Conservation (phyloP, 2,888 invertebrate genomes). For the Vanessa cardui region DNA sequence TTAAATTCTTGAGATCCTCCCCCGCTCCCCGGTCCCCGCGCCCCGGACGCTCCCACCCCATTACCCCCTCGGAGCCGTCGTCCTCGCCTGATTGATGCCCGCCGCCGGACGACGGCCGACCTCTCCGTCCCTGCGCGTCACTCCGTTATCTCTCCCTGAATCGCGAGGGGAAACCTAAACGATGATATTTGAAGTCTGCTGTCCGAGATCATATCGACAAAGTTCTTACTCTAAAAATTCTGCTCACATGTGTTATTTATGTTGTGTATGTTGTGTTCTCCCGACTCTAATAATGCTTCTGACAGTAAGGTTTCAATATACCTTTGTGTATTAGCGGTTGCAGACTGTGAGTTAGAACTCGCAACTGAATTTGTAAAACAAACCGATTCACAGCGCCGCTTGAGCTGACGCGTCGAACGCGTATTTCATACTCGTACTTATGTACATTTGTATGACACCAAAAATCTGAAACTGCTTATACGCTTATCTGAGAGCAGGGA, state of each 20-base stretch:
- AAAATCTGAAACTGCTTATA: too few relatives aligned
- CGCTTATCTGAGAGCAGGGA: too few relatives aligned
- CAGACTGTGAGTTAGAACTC: too few relatives aligned
- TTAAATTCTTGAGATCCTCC: slow-evolving; percentile 64
- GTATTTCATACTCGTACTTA: too few relatives aligned
- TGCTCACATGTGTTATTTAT: neutral
- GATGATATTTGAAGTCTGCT: slow-evolving; percentile 3
- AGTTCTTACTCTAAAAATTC: neutral
- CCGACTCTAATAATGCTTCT: too few relatives aligned
- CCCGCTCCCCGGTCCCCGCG: slow-evolving; percentile 12
- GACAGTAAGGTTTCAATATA: too few relatives aligned
- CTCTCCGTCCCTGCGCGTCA: neutral
- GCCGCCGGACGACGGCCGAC: slow-evolving; percentile 27
- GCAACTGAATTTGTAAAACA: too few relatives aligned
- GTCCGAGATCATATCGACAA: neutral
- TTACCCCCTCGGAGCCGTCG: slow-evolving; percentile 14
- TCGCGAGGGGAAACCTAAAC: slow-evolving; percentile 2
- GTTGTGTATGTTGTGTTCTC: neutral
- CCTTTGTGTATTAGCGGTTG: too few relatives aligned
- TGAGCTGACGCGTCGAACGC: too few relatives aligned
- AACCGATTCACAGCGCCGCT: too few relatives aligned
- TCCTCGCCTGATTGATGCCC: slow-evolving; percentile 33
- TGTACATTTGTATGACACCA: too few relatives aligned
- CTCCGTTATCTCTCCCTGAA: slow-evolving; percentile 11
- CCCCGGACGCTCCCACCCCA: too few relatives aligned